Evolutionary conservation across 2,797 vertebrate genomes (phyloP).

Genomic region (Dallia pectoralis): DNA sequence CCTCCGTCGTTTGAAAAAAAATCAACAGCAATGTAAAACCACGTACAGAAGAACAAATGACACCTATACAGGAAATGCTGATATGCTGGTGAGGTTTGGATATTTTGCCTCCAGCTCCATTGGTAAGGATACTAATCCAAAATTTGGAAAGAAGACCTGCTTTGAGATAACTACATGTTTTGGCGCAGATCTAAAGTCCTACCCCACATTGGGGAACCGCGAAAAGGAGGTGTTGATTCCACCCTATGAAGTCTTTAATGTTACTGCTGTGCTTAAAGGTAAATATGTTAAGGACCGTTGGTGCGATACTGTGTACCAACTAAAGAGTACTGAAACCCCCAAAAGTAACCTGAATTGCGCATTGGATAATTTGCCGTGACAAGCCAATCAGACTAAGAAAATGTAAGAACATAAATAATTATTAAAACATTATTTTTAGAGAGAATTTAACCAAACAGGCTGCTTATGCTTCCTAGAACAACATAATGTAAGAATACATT

Average conservation of each 20-base stretch:
- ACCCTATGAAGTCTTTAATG: conserved; percentile 9
- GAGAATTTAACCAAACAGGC: too few species aligned
- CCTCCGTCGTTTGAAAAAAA: not conserved
- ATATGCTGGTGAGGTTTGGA: not conserved
- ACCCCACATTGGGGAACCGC: not conserved
- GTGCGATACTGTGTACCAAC: not conserved
- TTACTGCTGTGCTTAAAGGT: not conserved
- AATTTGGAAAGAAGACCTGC: not conserved
- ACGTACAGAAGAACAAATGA: not conserved
- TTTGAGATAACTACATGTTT: not conserved
- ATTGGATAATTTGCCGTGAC: not conserved
- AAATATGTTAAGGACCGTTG: not conserved
- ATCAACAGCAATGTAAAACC: not conserved
- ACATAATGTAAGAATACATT: too few species aligned
- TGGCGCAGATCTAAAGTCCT: not conserved
- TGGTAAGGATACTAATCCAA: too few species aligned
- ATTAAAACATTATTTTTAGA: too few species aligned
- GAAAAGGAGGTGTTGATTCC: conserved; percentile 15
- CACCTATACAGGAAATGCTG: not conserved
- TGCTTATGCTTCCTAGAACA: too few species aligned
- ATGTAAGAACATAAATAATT: too few species aligned
- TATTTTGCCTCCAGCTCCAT: not conserved
- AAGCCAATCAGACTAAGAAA: too few species aligned
- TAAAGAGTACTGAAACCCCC: not conserved
- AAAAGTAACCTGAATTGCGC: not conserved